phyloP scores from a whole-genome alignment of 1,140 invertebrate genomes.

The Drosophila nikananu region DNA sequence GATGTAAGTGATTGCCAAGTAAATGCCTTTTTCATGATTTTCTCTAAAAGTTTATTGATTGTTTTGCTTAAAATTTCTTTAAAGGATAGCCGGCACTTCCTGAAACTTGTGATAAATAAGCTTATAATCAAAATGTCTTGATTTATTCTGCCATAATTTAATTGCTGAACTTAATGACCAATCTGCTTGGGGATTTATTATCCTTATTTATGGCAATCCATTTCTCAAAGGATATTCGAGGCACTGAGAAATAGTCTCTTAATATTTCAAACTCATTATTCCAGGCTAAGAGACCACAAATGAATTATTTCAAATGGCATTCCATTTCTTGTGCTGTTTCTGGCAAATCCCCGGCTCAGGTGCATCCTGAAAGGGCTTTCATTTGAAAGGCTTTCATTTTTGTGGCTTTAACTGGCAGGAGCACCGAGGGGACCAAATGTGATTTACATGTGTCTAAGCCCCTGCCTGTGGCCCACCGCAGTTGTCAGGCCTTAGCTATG shows the following conservation, averaged over 20 bases:
- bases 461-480: slow-evolving; percentile 2
- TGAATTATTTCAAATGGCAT: slow-evolving; percentile 22
- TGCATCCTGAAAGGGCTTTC: slow-evolving; percentile 20
- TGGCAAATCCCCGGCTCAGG: slow-evolving; percentile 30
- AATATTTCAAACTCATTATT: slow-evolving; percentile 22
- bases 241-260: background rate
- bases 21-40: background rate
- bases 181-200: background rate
- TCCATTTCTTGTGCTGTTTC: slow-evolving; percentile 15
- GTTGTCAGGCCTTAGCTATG: slow-evolving; percentile 29
- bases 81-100: background rate
- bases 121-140: background rate
- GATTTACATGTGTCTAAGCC: slow-evolving; percentile 68
- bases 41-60: background rate
- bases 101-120: background rate
- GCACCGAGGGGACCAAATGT: slow-evolving; percentile 39
- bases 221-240: slow-evolving; percentile 9
- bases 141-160: slow-evolving; percentile 5
- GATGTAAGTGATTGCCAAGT: background rate
- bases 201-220: background rate
- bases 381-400: slow-evolving; percentile 42
- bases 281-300: background rate
- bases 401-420: slow-evolving; percentile 43
- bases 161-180: background rate
- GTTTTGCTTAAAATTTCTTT: background rate